phyloP scores from a whole-genome alignment of 2,797 vertebrate species.

The Silurus lanzhouensis region DNA sequence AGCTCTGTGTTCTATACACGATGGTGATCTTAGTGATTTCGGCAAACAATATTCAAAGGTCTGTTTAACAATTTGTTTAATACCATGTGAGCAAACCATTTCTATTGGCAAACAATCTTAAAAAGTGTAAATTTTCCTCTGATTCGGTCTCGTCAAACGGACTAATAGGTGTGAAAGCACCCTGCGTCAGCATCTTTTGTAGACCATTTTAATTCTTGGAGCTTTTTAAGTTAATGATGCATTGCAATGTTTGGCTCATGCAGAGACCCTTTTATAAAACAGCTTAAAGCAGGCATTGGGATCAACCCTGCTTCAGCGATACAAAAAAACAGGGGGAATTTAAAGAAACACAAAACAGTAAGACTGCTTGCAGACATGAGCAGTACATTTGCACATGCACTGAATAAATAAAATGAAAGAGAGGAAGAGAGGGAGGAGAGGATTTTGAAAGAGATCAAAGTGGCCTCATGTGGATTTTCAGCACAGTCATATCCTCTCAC shows the following conservation, averaged over 20 bases:
- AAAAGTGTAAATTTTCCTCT: not conserved
- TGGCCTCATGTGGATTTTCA: constrained; percentile 72
- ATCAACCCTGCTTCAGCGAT: constrained; percentile 19
- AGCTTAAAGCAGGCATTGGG: constrained; percentile 28
- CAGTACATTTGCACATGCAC: constrained; percentile 50
- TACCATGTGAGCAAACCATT: not conserved
- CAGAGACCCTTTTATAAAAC: constrained; percentile 37
- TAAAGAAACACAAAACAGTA: constrained; percentile 20
- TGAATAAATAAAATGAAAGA: constrained; percentile 51
- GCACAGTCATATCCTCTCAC: constrained; percentile 30
- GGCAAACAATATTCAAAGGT: not conserved
- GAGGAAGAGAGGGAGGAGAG: constrained; percentile 45
- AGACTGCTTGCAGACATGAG: constrained; percentile 54
- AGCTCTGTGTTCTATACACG: not conserved
- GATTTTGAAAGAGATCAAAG: constrained; percentile 56
- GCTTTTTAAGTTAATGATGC: constrained; percentile 46
- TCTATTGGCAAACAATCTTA: too few relatives aligned
- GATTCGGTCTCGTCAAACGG: not conserved
- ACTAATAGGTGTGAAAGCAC: constrained; percentile 12
- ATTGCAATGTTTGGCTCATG: constrained; percentile 59
- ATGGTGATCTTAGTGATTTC: not conserved
- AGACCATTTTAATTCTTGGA: not conserved
- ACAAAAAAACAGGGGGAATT: constrained; percentile 3
- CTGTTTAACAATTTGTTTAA: not conserved
- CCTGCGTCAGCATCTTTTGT: not conserved